Base-by-base conservation (phyloP, 2,888 invertebrate genomes). In the Nyleta sp. region DNA sequence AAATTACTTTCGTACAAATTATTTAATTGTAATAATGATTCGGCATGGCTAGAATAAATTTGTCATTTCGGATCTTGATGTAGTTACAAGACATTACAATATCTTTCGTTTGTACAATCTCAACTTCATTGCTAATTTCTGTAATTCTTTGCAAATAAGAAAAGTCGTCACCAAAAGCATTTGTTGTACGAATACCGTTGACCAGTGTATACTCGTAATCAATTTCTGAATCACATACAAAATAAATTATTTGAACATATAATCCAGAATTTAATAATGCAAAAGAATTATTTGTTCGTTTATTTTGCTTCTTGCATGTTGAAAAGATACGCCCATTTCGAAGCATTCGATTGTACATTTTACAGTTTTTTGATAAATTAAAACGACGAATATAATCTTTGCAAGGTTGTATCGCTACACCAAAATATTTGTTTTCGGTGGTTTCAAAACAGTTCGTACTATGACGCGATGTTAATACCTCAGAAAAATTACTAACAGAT, bases 261-360 rank as follows among this genome's bases (percentile, higher is more conserved):
- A 11, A 15, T 15, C 40, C 40, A 22, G 35, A 35, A 22, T 46
- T 50, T 48, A 57, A 48, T 38, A 46, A 31, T 3, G 53, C 68
- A 11, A 24, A 68, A 38, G 33, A 44, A 38, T 68, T 57, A 55
- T 68, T 31, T 15, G 68, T 55, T 44, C 68, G 17, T 22, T 33
- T 65, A 13, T 65, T 50, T 33, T 31, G 10, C 31, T 53, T 53
- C 6, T 17, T 33, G 7, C 15, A 44, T 24, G 53, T 17, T 18
- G 35, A 33, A 57, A 17, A 48, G 28, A 57, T 48, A 10, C 68
- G 46, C 15, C 57, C 48, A 15, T 48, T 40, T 57, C 35, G 38
- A 7, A 68, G 55, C 33, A 68, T 57, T 10, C 48, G 18, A 8
- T 46, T 52, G 44, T 55, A 55, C 15, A 53, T n/a, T n/a, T 44